Evolutionary conservation across 2,888 invertebrate species (phyloP), one percentile per base, ranked within the genome.

Genomic region (Mimumesa dahlbomi): DNA sequence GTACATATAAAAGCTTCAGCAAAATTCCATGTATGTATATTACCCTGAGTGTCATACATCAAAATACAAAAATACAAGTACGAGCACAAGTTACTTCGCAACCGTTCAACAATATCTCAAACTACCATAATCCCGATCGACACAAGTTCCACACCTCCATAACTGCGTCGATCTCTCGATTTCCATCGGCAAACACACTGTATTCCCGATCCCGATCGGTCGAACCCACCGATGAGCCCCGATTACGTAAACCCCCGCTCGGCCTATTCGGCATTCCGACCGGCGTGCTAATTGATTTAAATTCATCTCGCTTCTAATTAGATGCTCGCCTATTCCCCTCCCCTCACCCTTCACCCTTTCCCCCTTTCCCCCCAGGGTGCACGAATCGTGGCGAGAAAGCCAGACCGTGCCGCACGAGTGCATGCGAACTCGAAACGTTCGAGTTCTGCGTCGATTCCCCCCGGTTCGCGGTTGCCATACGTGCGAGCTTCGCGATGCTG

Each of bases 401-500:
- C 40, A 29, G 34, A n/a, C 31, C 16, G 63, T 63, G 57, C 68
- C 45, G 69, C 69, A 70, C 63, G 70, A 69, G 58, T 56, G 65
- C 65, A 49, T 67, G 62, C 62, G 57, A 62, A 70, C 56, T 45
- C 52, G 46, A 49, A 61, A 53, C 50, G 65, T 62, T 31, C 42
- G 50, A 14, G 40, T 31, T 34, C 50, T 50, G 45, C 56, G 71
- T 71, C 62, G 73, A 70, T 63, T 59, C 58, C 63, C n/a, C 46
- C 52, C 52, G 52, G 63, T 68, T 71, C 80, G 77, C 81, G 25
- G 82, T 81, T 76, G 79, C 77, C 73, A 83, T 85, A 85, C 84
- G 84, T 84, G 84, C 85, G 81, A 85, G 84, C 76, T 76, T 80
- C 74, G 78, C 83, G 85, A 85, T 85, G 73, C 83, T 83, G 82